Evolutionary conservation across 2,797 vertebrate genomes (phyloP).

Genomic region (Micromesistius poutassou): DNA sequence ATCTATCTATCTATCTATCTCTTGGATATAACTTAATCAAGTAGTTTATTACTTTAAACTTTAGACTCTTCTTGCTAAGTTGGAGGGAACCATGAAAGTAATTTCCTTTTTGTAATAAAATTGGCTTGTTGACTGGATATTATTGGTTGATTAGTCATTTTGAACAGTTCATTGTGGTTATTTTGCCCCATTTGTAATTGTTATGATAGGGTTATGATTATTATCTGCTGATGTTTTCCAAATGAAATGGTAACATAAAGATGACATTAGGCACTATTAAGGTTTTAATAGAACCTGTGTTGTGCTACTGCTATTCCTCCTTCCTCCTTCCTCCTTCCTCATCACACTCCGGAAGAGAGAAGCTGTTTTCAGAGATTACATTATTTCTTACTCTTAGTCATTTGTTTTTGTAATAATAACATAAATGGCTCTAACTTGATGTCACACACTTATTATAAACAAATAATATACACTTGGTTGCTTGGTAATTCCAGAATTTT

Average conservation of each 20-base stretch:
- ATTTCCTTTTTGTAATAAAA: not conserved
- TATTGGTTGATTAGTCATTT: not conserved
- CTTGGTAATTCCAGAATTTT: not conserved
- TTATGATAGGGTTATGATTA: not conserved
- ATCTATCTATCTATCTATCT: no score
- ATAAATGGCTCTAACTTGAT: not conserved
- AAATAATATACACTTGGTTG: not conserved
- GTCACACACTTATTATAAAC: not conserved
- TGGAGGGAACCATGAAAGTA: not conserved
- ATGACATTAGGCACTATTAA: not conserved
- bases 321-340: not conserved
- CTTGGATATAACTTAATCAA: not conserved
- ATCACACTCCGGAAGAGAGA: not conserved
- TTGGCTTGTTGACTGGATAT: not conserved
- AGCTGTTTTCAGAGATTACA: not conserved
- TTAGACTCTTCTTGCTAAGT: not conserved
- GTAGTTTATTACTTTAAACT: not conserved
- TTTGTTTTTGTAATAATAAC: no score
- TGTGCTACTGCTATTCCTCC: not conserved
- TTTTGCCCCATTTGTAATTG: not conserved
- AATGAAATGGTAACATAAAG: no score
- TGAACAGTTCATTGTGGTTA: not conserved
- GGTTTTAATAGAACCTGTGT: not conserved
- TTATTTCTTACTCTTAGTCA: no score
- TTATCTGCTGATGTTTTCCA: not conserved